Evolutionary conservation across 1,140 invertebrate species (phyloP), one percentile per base, ranked within the genome.

Genomic region (Apis florea): DNA sequence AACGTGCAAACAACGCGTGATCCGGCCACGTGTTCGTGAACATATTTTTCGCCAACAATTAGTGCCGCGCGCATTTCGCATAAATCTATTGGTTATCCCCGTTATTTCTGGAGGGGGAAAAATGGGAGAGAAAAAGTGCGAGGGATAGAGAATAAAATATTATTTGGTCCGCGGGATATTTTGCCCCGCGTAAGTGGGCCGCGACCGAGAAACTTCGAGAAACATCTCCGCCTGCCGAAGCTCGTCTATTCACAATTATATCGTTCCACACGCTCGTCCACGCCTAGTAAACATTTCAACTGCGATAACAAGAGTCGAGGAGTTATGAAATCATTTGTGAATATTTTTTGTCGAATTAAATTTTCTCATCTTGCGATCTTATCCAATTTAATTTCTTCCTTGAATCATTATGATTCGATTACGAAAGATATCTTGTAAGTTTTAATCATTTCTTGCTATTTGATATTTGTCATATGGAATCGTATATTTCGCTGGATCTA

Each of bases 171-270:
- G 51, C 24, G n/a, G 31, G 75, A 69, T 69, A 58, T 56, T 58
- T 68, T 54, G 12, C 54, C 64, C 21, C 5, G 11, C n/a, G 64
- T 69, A 69, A 78, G n/a, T 78, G 64, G 54, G 53, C 40, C 64
- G 24, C 75, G 53, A 78, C 17, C 75, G 64, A 77, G 64, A 68
- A 68, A 47, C 63, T 40, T 24, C 24, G 15, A 49, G 47, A 15
- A 74, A 49, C 58, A 26, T 47, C 11, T 11, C 24, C 40, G 21
- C 17, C 17, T 69, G 11, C 10, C 3, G 15, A 24, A 1, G 21
- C 26, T 11, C 64, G 31, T 40, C 31, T 5, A 6, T 40, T 40
- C 31, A 5, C 31, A 40, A 40, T 40, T 40, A 40, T 40, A 40
- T 40, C 4, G 31, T 40, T 40, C 31, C 31, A 40, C 31, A 40